Base-by-base conservation (phyloP, 2,888 invertebrate species). In the Pyrrhia umbra region DNA sequence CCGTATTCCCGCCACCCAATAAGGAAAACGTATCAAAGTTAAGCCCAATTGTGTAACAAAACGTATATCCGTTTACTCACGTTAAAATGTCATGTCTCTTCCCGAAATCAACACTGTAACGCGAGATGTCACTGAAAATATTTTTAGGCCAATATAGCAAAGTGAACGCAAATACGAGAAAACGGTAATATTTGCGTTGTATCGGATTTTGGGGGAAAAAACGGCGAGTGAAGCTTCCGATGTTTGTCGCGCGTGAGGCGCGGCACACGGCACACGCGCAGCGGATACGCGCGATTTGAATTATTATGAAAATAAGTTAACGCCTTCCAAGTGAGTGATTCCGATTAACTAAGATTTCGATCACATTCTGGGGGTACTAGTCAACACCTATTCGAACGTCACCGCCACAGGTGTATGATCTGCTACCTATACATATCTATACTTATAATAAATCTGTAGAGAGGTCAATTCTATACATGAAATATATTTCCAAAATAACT, bases 121-220 rank as follows among this genome's bases (percentile, higher is more conserved):
- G 43, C 34, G 75, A 87, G 47, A 70, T 79, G 59, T 82, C 76
- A 79, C 62, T 55, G 81, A 85, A 87, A 88, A 89, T 89, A 84
- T 85, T 89, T 86, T 85, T 81, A 82, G 75, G 74, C 87, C 90
- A 91, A 90, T 87, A 90, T 61, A 66, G 82, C 86, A 85, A 86
- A 93, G 93, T 92, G 87, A 91, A 88, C 82, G 89, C 85, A 92
- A 93, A 94, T 88, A 93, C 57, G 66, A 79, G 82, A 89, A 90
- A 91, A 88, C 80, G 60, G 64, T 59, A 21, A 52, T 91, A 88
- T 92, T 90, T 90, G 86, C 78, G 74, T 84, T 82, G 87, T 84
- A 78, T 87, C 83, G 69, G 77, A 74, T 86, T 82, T 68, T 68
- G 73, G 73, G n/a, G 80, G 79, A 82, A 85, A 86, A 82, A 83